Evolutionary conservation across 2,113 vertebrate genomes (phyloP).

Genomic region (Sphaerodactylus townsendi): DNA sequence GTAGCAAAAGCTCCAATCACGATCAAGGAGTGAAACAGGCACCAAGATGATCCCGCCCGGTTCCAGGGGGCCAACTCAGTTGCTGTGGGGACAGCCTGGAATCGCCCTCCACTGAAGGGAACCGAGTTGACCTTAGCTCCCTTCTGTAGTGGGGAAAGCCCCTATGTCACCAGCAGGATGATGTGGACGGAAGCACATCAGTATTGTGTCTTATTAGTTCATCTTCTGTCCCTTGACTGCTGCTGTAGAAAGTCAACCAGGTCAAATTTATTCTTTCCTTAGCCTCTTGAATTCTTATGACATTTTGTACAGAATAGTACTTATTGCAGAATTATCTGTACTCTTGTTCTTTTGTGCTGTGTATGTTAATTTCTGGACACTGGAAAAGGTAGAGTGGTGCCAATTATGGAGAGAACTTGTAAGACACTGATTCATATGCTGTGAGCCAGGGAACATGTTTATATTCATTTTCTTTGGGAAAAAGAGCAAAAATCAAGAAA

Average conservation of each 20-base stretch:
- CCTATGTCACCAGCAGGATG: background rate
- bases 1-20: too few relatives aligned
- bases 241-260: conserved; percentile 1
- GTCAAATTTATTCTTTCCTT: conserved; percentile 12
- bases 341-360: conserved; percentile 43
- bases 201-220: background rate
- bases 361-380: conserved; percentile 48
- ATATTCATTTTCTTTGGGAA: conserved; percentile 36
- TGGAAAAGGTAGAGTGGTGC: conserved; percentile 7
- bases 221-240: background rate
- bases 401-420: conserved; percentile 38
- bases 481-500: conserved; percentile 36
- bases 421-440: conserved; percentile 42
- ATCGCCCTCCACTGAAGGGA: too few relatives aligned
- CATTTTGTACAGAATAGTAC: conserved; percentile 4
- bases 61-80: too few relatives aligned
- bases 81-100: too few relatives aligned
- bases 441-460: conserved; percentile 45
- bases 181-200: background rate
- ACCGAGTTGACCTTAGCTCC: too few relatives aligned
- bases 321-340: conserved; percentile 1
- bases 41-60: too few relatives aligned
- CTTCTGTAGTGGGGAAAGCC: too few relatives aligned
- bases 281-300: background rate
- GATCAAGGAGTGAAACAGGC: too few relatives aligned